Evolutionary conservation across 2,888 invertebrate genomes (phyloP), one percentile per base, ranked within the genome.

Genomic region (Eretmocerus hayati): DNA sequence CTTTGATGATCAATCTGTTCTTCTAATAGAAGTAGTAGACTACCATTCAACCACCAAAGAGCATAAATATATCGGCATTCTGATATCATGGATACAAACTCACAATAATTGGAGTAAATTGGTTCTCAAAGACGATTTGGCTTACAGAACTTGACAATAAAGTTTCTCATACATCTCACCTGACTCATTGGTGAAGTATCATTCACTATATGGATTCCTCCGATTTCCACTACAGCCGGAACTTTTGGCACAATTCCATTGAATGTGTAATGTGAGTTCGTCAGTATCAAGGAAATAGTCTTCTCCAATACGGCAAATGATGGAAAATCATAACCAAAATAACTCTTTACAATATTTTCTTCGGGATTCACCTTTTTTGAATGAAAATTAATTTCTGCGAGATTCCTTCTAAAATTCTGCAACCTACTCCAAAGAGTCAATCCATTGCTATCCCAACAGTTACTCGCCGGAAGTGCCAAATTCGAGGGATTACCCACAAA

Each of bases 181-280:
- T 36, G 37, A 0, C 58, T 33, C 31, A 66, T 36, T 38, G 58
- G 55, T 1, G 57, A 30, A 18, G 50, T 59, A 4, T 64, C 63
- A 1, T 69, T 64, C 2, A 55, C 56, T 5, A 80, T 72, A 52
- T 80, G 80, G 46, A 79, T 64, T 26, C 80, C 81, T 9, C 76
- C 80, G 5, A 80, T 74, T 40, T 77, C 73, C 13, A 80, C 63
- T 54, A 77, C 62, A 2, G 69, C 72, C 1, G 75, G 66, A 2
- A 74, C 66, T 2, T 61, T 61, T 3, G 78, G 76, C 32, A 71
- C 68, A 6, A 73, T 58, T 2, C 72, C 72, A 32, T 73, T 74
- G 19, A 78, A 48, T 1, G 74, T 70, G 21, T 70, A 66, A 62
- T 79, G 74, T 47, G 75, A 72, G 61, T 81, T 80, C 0, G 74